Evolutionary conservation across 2,797 vertebrate species (phyloP).

Genomic region (Propithecus perrieri): DNA sequence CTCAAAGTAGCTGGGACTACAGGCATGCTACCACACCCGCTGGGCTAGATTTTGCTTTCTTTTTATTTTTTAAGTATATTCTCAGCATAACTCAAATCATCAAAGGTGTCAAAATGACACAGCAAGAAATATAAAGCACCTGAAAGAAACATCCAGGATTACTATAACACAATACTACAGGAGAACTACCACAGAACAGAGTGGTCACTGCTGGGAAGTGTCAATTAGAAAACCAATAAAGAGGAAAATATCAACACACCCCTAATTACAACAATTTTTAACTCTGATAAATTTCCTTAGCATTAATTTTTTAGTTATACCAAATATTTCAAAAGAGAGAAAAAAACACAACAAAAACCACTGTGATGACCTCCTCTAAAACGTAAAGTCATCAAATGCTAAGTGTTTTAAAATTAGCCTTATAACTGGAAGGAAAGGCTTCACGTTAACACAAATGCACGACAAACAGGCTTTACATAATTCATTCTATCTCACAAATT

Average conservation of each 20-base stretch:
- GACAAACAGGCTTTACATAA: neutral
- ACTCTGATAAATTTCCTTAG: neutral
- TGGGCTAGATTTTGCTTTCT: neutral
- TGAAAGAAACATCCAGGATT: neutral
- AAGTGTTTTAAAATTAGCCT: neutral
- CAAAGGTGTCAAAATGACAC: neutral
- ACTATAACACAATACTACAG: neutral
- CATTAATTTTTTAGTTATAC: neutral
- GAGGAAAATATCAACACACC: neutral
- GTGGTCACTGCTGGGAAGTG: neutral
- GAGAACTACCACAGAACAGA: neutral
- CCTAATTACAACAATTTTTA: neutral
- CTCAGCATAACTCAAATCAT: neutral
- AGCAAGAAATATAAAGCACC: constrained; percentile 7
- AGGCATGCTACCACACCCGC: neutral
- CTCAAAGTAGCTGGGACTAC: too few species aligned
- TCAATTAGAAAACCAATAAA: neutral
- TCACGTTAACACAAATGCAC: neutral
- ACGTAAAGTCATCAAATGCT: neutral
- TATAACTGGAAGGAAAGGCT: constrained; percentile 13
- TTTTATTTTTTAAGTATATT: neutral
- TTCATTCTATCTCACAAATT: neutral
- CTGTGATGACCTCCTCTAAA: neutral
- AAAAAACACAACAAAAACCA: neutral
- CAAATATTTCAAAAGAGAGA: neutral